Percentiles rank a stretch among this genome's conserved stretches.
Conservation (phyloP, 2,113 vertebrate species). For the Labeo rohita region DNA sequence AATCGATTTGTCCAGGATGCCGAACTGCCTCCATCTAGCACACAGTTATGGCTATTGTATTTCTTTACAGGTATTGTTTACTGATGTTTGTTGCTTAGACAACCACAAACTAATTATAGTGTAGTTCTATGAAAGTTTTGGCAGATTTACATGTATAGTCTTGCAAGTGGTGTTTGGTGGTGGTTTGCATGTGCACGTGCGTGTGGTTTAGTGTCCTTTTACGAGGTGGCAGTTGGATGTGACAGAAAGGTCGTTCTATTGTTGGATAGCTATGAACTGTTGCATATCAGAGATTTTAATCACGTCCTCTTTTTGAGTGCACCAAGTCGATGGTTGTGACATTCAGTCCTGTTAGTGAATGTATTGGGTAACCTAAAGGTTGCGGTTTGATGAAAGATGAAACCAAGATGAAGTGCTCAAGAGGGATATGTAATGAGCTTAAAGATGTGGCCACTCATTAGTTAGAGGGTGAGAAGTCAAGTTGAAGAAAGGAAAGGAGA, state of each 20-base stretch:
- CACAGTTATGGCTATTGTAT: too few species aligned
- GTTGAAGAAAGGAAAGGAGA: neutral
- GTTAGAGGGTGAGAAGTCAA: neutral
- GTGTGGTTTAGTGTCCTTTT: neutral
- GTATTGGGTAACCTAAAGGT: neutral
- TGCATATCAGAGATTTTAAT: neutral
- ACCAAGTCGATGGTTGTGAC: neutral
- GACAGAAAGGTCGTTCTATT: conserved; percentile 26
- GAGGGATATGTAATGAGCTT: neutral
- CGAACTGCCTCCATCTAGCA: neutral
- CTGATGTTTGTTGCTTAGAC: neutral
- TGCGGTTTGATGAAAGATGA: neutral
- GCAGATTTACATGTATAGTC: neutral
- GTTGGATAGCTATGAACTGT: conserved; percentile 15
- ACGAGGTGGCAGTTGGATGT: neutral
- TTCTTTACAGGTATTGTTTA: conserved; percentile 13
- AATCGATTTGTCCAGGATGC: neutral
- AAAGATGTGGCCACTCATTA: neutral
- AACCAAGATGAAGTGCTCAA: neutral
- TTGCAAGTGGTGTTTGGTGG: neutral
- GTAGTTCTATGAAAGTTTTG: neutral
- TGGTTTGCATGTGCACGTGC: neutral
- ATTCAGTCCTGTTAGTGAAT: neutral
- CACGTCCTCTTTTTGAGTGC: neutral
- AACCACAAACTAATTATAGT: conserved; percentile 2